These are phyloP conservation scores for Pilophorus perplexus DNA, from an alignment of 2,888 invertebrate genomes.

Conservation along the genomic window DNA sequence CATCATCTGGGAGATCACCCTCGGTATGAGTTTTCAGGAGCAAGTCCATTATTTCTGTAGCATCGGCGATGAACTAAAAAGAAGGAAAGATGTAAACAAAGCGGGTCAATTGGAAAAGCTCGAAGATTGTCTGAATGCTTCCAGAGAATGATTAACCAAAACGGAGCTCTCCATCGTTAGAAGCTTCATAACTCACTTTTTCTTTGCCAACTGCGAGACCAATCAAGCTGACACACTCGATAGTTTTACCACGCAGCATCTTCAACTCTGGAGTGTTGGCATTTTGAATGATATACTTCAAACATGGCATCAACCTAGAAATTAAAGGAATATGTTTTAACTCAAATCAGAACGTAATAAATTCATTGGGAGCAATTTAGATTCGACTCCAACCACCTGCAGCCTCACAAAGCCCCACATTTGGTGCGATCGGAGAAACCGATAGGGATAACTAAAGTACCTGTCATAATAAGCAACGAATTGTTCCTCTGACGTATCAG, in stretches of 20 bases:
- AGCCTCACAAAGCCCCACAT: too few relatives aligned
- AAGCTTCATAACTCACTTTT: constrained; percentile 51
- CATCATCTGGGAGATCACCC: constrained; percentile 83
- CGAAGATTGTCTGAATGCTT: too few relatives aligned
- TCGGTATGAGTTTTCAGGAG: constrained; percentile 86
- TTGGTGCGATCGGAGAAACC: too few relatives aligned
- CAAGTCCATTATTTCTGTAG: constrained; percentile 93
- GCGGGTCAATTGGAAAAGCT: too few relatives aligned
- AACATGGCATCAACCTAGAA: constrained; percentile 77
- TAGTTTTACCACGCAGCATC: constrained; percentile 93
- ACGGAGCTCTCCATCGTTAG: too few relatives aligned
- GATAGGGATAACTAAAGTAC: too few relatives aligned
- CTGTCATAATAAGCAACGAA: constrained; percentile 93
- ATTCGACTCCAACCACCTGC: too few relatives aligned
- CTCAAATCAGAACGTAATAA: too few relatives aligned
- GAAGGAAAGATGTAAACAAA: too few relatives aligned
- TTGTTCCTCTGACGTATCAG: constrained; percentile 95
- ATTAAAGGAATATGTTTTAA: too few relatives aligned
- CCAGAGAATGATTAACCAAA: too few relatives aligned
- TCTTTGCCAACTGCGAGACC: constrained; percentile 61
- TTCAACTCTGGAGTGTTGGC: constrained; percentile 84
- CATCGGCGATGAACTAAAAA: constrained; percentile 75
- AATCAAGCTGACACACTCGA: constrained; percentile 97
- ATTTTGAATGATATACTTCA: constrained; percentile 95
- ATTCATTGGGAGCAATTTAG: too few relatives aligned